phyloP scores from a whole-genome alignment of 2,888 invertebrate genomes.

The Drosophila phalerata region DNA sequence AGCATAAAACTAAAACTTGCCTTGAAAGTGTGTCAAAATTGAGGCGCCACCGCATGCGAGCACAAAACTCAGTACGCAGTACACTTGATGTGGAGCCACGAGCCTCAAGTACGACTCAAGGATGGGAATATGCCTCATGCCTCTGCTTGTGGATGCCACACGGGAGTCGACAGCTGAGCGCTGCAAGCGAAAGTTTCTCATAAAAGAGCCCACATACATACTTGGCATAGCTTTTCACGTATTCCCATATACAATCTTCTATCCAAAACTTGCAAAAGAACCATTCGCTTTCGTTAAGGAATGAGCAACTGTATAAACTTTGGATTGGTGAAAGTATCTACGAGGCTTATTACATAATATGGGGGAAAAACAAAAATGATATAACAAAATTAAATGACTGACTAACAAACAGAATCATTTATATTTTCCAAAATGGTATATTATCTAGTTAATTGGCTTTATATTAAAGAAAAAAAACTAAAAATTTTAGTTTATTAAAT shows the following conservation, averaged over 20 bases:
- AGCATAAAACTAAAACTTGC: conserved; percentile 76
- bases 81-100: conserved; percentile 10
- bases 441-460: too few species aligned
- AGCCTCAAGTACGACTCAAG: too few species aligned
- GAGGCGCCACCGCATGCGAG: conserved; percentile 47
- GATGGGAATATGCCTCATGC: background rate
- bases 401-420: background rate
- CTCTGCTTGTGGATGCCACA: conserved; percentile 10
- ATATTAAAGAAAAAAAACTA: too few species aligned
- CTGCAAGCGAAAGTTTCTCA: conserved; percentile 34
- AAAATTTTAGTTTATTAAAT: too few species aligned
- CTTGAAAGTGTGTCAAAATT: conserved; percentile 76
- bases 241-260: conserved; percentile 27
- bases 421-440: too few species aligned
- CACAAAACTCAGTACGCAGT: conserved; percentile 24
- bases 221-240: conserved; percentile 24
- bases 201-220: conserved; percentile 39
- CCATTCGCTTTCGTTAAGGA: background rate
- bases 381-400: background rate
- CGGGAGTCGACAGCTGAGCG: conserved; percentile 22
- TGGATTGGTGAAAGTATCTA: background rate
- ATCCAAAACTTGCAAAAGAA: conserved; percentile 24
- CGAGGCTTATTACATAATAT: background rate
- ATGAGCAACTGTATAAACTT: background rate
- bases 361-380: background rate